Base-by-base conservation (phyloP, 2,797 vertebrate species). In the Channallabes apus region DNA sequence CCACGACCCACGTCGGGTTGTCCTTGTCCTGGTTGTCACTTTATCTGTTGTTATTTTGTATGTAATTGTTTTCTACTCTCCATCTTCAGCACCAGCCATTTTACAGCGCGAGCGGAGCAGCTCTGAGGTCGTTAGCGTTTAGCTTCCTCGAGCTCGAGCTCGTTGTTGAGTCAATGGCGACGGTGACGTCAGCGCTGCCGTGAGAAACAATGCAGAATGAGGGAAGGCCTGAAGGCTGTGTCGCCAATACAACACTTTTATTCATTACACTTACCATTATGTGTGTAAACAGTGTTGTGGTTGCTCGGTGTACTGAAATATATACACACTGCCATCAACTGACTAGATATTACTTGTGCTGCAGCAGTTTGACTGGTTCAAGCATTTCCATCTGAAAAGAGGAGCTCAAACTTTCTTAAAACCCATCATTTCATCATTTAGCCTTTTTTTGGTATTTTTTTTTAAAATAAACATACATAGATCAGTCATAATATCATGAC, bases 71-170 rank as follows among this genome's bases (percentile, higher is more conserved):
- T 69, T 9, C 87, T 88, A 88, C 85, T 87, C 84, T 84, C 86
- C 88, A 90, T 90, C 90, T 84, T 84, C 61, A 58, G 67, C 84
- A 87, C 76, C 88, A 90, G 89, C 90, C 90, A 90, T 91, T 87
- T 90, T 87, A 85, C 80, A 69, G 78, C 51, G 85, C 83, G 41
- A 83, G 41, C 41, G 80, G 64, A 67, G 76, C 29, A 65, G 38
- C 84, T 61, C 77, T 75, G 73, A 84, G 62, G 3, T 65, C 38
- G 69, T 61, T 64, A 51, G 72, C 17, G 6, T 32, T 35, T 58
- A 65, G 77, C 84, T 64, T 83, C 72, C 27, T 32, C 15, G n/a
- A n/a, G 71, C 5, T 65, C 32, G 14, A 71, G 64, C 80, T 76
- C 12, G 38, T 80, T 67, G 62, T 65, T 65, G 22, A 35, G 65